Base-by-base conservation (phyloP, 2,888 invertebrate genomes). In the Diarsia mendica region DNA sequence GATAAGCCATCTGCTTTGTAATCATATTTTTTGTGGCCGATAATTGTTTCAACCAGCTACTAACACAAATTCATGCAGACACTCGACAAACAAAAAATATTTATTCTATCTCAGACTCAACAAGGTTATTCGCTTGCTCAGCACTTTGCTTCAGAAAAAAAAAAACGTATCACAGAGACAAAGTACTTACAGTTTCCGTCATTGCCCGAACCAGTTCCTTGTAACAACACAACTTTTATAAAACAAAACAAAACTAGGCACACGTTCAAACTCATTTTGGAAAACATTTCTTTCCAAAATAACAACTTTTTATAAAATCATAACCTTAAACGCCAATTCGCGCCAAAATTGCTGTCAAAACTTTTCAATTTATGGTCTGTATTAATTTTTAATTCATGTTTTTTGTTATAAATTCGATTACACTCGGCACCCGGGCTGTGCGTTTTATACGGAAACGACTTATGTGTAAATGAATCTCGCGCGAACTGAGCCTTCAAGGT, bases 171-270 rank as follows among this genome's bases (percentile, higher is more conserved):
- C 33, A 63, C 72, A 73, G 13, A 73, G 46, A 65, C 46, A 72
- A 73, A 71, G 13, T 65, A 94, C 95, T 95, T 84, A 95, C 95
- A 87, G 82, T 94, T 95, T 75, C 95, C 95, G 89, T 94, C 88
- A 10, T 84, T 88, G 66, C 94, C 94, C 0, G 95, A 95, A 67
- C 95, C 95, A 18, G 90, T 88, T 49, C 92, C 93, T 92, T 94
- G 94, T 75, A 90, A 83, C n/a, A 90, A 77, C 69, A 91, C 94
- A 78, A 87, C 80, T 82, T 91, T 89, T 61, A 93, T 71, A 87
- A 87, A 92, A 82, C 88, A 89, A 85, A 92, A 85, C 74, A 94
- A 87, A 80, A 93, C 87, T 51, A 92, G 72, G 53, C 92, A 82
- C 83, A 92, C 89, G 85, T 87, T 77, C 70, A 89, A 84, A 84